Evolutionary conservation across 2,113 vertebrate genomes (phyloP).

Genomic region (Gopherus flavomarginatus): DNA sequence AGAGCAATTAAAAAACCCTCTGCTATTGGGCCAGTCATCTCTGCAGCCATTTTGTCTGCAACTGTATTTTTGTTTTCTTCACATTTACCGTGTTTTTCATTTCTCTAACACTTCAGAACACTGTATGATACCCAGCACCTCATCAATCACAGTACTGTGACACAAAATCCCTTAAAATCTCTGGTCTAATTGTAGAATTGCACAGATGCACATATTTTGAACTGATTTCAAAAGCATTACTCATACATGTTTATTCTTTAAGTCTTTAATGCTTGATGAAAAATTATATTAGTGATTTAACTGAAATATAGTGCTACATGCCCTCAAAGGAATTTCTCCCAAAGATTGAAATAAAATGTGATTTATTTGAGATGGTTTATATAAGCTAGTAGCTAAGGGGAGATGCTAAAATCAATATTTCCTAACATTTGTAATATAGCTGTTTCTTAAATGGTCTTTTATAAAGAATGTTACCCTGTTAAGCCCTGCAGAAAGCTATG

Average conservation of each 20-base stretch:
- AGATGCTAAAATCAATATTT: constrained; percentile 63
- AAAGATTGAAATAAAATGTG: constrained; percentile 33
- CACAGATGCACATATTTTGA: constrained; percentile 34
- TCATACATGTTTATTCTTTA: constrained; percentile 37
- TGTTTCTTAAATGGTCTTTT: constrained; percentile 31
- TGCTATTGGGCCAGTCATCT: neutral
- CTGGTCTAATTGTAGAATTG: constrained; percentile 22
- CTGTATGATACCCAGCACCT: neutral
- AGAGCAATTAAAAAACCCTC: neutral
- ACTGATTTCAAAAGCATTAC: neutral
- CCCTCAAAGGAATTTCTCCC: constrained; percentile 36
- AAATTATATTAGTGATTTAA: constrained; percentile 50
- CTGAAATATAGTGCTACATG: constrained; percentile 29
- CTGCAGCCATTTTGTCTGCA: neutral
- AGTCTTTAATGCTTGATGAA: constrained; percentile 59
- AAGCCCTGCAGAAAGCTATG: constrained; percentile 8
- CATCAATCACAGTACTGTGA: neutral
- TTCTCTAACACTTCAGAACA: constrained; percentile 22
- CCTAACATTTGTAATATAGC: constrained; percentile 31
- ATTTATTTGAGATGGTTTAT: constrained; percentile 38
- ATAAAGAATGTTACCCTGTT: constrained; percentile 8
- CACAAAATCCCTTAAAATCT: neutral
- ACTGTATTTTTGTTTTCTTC: constrained; percentile 1
- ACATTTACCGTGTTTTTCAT: constrained; percentile 43
- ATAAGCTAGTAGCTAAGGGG: constrained; percentile 16